phyloP scores from a whole-genome alignment of 2,113 vertebrate genomes.

The Theropithecus gelada region DNA sequence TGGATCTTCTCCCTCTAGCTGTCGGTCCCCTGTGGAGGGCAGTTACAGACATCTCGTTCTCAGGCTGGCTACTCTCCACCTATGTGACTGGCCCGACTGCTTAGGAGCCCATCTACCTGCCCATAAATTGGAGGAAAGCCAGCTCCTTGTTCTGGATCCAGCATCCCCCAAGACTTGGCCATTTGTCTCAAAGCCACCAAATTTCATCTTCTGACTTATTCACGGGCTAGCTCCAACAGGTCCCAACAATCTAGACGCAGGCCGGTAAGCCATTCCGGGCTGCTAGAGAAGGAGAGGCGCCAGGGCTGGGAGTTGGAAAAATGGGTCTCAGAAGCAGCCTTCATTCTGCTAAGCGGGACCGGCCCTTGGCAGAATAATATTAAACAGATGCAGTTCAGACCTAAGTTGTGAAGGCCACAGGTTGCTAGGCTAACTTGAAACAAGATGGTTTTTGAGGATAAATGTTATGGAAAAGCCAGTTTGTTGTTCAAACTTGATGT shows the following conservation, averaged over 20 bases:
- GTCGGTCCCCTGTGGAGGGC: neutral
- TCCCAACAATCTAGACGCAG: neutral
- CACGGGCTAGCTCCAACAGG: neutral
- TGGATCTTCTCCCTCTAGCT: neutral
- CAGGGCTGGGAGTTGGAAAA: neutral
- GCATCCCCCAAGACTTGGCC: neutral
- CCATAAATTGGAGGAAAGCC: no score
- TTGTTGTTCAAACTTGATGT: neutral
- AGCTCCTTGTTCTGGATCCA: neutral
- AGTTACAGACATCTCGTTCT: rapidly evolving
- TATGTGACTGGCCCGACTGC: neutral
- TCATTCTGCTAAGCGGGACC: neutral
- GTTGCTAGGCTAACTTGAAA: neutral
- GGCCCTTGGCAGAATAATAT: neutral
- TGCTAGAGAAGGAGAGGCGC: neutral
- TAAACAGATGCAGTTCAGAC: neutral
- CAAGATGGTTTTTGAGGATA: neutral
- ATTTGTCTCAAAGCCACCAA: neutral
- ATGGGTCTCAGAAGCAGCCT: neutral
- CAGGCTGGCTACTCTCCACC: neutral
- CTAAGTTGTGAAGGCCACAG: neutral
- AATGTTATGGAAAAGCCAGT: neutral
- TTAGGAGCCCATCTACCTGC: neutral
- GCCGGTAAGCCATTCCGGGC: neutral
- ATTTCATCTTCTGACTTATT: neutral